Conservation (phyloP, 2,113 vertebrate species). For the Lophius piscatorius region DNA sequence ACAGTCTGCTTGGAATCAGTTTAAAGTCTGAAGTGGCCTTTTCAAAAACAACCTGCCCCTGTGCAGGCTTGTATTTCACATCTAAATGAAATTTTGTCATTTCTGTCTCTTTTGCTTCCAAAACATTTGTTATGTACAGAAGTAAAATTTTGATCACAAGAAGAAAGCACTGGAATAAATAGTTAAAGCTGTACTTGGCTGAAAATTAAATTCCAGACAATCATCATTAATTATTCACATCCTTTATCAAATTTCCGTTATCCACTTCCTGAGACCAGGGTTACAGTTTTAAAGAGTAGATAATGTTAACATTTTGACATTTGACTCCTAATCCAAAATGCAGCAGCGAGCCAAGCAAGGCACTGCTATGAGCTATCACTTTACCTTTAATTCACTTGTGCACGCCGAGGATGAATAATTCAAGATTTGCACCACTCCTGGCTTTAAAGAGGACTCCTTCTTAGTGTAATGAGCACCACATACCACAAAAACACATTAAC, state of each 20-base stretch:
- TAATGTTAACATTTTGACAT: constrained; percentile 67
- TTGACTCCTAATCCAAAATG: constrained; percentile 70
- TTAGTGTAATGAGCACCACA: constrained; percentile 5
- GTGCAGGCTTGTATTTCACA: no score
- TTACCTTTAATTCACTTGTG: constrained; percentile 76
- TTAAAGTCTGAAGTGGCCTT: background rate
- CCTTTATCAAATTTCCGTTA: constrained; percentile 46
- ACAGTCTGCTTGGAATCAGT: constrained; percentile 45
- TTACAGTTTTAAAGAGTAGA: constrained; percentile 44
- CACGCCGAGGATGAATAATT: constrained; percentile 73
- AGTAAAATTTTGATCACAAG: background rate
- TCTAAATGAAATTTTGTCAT: background rate
- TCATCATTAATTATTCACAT: constrained; percentile 62
- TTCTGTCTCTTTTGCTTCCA: background rate
- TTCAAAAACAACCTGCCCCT: no score
- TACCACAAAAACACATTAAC: constrained; percentile 17
- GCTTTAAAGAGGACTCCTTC: constrained; percentile 36
- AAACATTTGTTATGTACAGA: background rate
- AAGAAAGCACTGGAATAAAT: background rate
- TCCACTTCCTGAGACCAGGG: constrained; percentile 30
- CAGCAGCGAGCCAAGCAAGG: constrained; percentile 57
- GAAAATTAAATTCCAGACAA: constrained; percentile 36
- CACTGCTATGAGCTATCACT: constrained; percentile 62
- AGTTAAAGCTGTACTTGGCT: constrained; percentile 18
- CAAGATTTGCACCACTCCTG: constrained; percentile 37